Evolutionary conservation across 1,140 invertebrate genomes (phyloP), one percentile per base, ranked within the genome.

Genomic region (Drosophila auraria): DNA sequence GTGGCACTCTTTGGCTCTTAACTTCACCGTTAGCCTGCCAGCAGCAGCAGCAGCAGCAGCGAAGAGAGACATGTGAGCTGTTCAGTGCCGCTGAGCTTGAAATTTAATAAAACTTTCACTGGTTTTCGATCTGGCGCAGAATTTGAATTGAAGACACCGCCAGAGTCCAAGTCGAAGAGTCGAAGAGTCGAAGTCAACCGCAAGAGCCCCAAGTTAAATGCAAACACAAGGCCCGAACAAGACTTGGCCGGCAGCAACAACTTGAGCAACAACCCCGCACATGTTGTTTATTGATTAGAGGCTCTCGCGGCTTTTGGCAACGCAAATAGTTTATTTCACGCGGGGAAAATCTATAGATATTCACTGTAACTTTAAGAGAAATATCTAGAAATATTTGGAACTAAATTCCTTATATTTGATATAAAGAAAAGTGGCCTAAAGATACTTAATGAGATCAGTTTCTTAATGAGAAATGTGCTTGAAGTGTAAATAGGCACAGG

Each of bases 21-120:
- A 12, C 54, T 57, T 38, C 64, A 82, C 82, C 82, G 83, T 84
- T 84, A 84, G 40, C 17, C 42, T 30, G 68, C 63, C 47, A 54
- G 30, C 27, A 7, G 53, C 53, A 20, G 51, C 51, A 54, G 11
- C 51, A 44, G 30, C 6, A 30, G 27, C 27, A 30, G 27, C 20
- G 17, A 17, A 25, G 25, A 61, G 36, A 54, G 42, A 57, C 51
- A 63, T 78, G 53, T 70, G 74, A 53, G 58, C 65, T 77, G 59
- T 56, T 38, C 33, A 15, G 53, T 38, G 53, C 47, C 25, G 70
- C 47, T 49, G 61, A 60, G 63, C 70, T 78, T 44, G 60, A 60
- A 74, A 59, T 61, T 72, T 82, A 78, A 90, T 90, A 86, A 90
- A 90, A 90, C 86, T 90, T 90, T 90, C 86, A 90, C 86, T 90